Conservation (phyloP, 2,113 vertebrate species). For the Prunella himalayana region DNA sequence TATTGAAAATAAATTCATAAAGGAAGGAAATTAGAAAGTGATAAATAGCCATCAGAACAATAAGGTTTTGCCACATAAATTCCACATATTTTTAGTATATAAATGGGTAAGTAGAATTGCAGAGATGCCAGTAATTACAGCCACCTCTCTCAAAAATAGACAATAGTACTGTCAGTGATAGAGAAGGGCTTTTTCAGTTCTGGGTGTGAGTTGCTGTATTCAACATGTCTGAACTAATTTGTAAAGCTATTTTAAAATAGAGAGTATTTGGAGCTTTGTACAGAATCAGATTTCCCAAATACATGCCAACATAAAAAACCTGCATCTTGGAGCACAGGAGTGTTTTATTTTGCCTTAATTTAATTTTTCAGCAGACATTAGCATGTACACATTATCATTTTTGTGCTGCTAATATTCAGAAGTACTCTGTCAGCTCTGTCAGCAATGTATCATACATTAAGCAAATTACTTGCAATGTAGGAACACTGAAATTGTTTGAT, state of each 20-base stretch:
- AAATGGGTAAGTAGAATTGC: not conserved
- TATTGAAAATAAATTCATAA: not conserved
- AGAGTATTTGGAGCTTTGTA: not conserved
- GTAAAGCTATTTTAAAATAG: not conserved
- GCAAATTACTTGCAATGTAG: not conserved
- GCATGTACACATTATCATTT: not conserved
- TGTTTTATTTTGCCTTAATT: not conserved
- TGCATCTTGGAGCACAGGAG: accelerated
- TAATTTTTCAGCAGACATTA: not conserved
- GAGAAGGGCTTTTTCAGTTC: not conserved
- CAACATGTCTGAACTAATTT: not conserved
- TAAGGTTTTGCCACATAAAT: not conserved
- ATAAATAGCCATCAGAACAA: not conserved
- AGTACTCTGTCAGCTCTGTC: not conserved
- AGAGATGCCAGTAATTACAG: not conserved
- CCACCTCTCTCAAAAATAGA: not conserved
- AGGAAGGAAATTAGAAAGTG: not conserved
- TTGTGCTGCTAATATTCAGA: not conserved
- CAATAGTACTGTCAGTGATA: not conserved
- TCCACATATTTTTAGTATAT: not conserved
- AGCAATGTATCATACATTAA: not conserved
- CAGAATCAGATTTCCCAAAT: not conserved
- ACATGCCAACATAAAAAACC: not conserved
- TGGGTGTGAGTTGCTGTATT: not conserved
- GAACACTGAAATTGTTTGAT: not conserved